Base-by-base conservation (phyloP, 2,113 vertebrate genomes). In the Clarias batrachus region DNA sequence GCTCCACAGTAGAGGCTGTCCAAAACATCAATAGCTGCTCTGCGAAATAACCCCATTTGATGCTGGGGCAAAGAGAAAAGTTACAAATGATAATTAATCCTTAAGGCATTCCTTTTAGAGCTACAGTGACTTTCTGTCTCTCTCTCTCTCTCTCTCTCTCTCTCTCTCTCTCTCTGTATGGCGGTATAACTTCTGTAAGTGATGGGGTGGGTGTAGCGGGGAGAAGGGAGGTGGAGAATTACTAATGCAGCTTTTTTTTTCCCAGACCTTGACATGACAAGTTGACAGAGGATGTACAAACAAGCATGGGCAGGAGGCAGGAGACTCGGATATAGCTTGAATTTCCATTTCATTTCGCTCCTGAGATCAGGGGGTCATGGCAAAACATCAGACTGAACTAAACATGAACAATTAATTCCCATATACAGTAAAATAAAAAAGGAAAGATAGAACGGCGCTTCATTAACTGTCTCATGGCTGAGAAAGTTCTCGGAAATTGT, bases 11-110 rank as follows among this genome's bases (percentile, higher is more conserved):
- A 48, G 65, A 88, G 89, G 85, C 82, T 87, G 85, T 90, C 90
- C 84, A 86, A 87, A 85, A 82, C 86, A 90, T 92, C 90, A 89
- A 83, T 89, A 86, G 89, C 87, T 85, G 83, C 73, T 88, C 79
- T 91, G 65, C 89, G 84, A 90, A 90, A 88, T 88, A 88, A 92
- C 80, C 83, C 85, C 66, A 88, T 92, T 89, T 90, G 88, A 63
- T 85, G 86, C 37, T 87, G 74, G 54, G 87, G 57, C 82, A 87
- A 74, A 76, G 82, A 87, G 79, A 52, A 77, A 89, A 91, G 91
- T 90, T 89, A 79, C 88, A 76, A 88, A 84, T 88, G 88, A 80
- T 90, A 85, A 91, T 91, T 90, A 89, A 85, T 89, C 88, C 84
- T 92, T 83, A 87, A 82, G 87, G 88, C 88, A 84, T 90, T 88